phyloP scores from a whole-genome alignment of 2,888 invertebrate genomes.

The Papilio demoleus region DNA sequence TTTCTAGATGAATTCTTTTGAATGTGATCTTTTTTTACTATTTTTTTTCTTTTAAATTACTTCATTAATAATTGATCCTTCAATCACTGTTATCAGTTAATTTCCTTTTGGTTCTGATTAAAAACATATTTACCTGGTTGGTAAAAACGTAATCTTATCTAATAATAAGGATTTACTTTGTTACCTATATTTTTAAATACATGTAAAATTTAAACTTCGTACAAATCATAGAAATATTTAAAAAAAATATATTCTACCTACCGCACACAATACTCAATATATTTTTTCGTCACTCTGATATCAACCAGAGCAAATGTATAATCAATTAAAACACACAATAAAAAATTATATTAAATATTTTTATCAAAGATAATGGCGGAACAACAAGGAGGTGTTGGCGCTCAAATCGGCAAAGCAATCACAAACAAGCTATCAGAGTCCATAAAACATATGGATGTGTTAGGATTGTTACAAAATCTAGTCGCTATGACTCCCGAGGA shows the following conservation, averaged over 20 bases:
- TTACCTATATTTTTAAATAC: not conserved
- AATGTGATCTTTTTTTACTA: too few relatives aligned
- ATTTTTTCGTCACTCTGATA: too few relatives aligned
- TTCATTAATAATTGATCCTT: not conserved
- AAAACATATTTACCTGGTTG: not conserved
- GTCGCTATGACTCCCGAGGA: conserved; percentile 61
- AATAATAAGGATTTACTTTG: not conserved
- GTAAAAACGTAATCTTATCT: conserved; percentile 15
- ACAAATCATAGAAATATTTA: conserved; percentile 4
- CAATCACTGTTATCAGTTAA: conserved; percentile 15
- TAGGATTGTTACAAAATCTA: conserved; percentile 66
- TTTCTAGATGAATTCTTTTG: too few relatives aligned
- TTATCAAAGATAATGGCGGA: conserved; percentile 56
- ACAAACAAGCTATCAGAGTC: conserved; percentile 64
- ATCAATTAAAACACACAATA: too few relatives aligned
- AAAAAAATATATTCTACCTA: too few relatives aligned
- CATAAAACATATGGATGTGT: conserved; percentile 66
- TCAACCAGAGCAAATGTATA: too few relatives aligned
- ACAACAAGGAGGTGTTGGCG: conserved; percentile 34
- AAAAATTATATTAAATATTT: not conserved
- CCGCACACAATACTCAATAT: too few relatives aligned
- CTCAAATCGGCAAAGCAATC: conserved; percentile 60
- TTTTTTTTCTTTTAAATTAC: not conserved
- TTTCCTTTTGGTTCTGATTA: conserved; percentile 20
- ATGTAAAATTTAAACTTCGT: conserved; percentile 38